Base-by-base conservation (phyloP, 2,888 invertebrate species). In the Agrotis ipsilon region DNA sequence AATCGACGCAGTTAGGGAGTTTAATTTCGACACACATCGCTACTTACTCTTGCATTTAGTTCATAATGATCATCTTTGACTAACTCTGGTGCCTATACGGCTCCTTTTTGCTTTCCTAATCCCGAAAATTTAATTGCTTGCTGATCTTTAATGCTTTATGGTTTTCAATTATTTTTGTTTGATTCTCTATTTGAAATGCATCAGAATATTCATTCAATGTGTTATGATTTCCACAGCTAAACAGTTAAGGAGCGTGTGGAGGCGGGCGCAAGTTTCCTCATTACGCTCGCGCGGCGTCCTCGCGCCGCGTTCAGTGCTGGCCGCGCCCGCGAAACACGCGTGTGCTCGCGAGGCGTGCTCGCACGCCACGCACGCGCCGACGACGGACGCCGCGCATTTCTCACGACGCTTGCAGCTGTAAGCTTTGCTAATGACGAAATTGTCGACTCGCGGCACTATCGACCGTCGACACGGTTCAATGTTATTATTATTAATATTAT, bases 171-270 rank as follows among this genome's bases (percentile, higher is more conserved):
- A 24, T 24, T 55, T 7, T 60, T 45, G 7, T 59, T 32, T 49
- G 39, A 55, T 52, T 57, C 7, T 45, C 7, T 18, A 21, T n/a
- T 48, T 16, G 0, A 48, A 7, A 32, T 21, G 7, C 7, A 46
- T 45, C 11, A 1, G 9, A 54, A 3, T 61, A 32, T 46, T 49
- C 4, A 48, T 21, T 1, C 61, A 68, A 58, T 58, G n/a, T 61
- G 1, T 14, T 65, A 14, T 68, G 46, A 62, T 80, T 43, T 76
- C 46, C 18, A 18, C 83, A 85, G 84, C 80, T 85, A 85, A 84
- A 62, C 58, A 70, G 58, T 98, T 94, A 96, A 98, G 93, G 97
- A 97, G 83, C 97, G 97, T 91, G 99, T 99, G 84, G 98, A 72
- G 98, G 81, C 63, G 75, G 97, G 27, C 52, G 78, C 72, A 66